Conservation (phyloP, 1,140 invertebrate species). For the Holcopasites calliopsidis region DNA sequence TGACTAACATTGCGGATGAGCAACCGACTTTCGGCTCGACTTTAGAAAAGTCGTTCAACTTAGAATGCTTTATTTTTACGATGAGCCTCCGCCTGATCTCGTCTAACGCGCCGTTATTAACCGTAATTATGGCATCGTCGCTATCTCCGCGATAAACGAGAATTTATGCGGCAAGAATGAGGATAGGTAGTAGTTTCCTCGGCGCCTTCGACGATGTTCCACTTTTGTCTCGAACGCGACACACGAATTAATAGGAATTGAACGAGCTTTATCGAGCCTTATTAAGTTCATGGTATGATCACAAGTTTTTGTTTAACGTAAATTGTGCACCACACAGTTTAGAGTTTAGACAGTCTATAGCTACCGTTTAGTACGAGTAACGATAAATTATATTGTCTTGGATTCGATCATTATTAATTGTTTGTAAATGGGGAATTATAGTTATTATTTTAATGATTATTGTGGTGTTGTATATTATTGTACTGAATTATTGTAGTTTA, state of each 20-base stretch:
- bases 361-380: too few species aligned
- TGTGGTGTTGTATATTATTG: too few species aligned
- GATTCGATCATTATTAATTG: too few species aligned
- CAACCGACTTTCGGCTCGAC: constrained; percentile 26
- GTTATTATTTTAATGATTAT: too few species aligned
- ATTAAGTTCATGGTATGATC: neutral
- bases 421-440: too few species aligned
- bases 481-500: too few species aligned
- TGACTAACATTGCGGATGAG: neutral
- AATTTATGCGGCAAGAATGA: constrained; percentile 18
- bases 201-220: neutral
- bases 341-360: too few species aligned
- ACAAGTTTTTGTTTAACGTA: neutral
- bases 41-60: neutral
- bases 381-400: too few species aligned
- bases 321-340: too few species aligned
- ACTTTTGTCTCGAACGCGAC: constrained; percentile 6
- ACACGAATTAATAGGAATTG: neutral
- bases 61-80: neutral
- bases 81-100: neutral
- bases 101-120: constrained; percentile 4
- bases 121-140: constrained; percentile 19
- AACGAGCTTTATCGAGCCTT: neutral
- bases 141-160: constrained; percentile 12
- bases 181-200: constrained; percentile 3